Base-by-base conservation (phyloP, 2,797 vertebrate genomes). In the Siniperca undulata region DNA sequence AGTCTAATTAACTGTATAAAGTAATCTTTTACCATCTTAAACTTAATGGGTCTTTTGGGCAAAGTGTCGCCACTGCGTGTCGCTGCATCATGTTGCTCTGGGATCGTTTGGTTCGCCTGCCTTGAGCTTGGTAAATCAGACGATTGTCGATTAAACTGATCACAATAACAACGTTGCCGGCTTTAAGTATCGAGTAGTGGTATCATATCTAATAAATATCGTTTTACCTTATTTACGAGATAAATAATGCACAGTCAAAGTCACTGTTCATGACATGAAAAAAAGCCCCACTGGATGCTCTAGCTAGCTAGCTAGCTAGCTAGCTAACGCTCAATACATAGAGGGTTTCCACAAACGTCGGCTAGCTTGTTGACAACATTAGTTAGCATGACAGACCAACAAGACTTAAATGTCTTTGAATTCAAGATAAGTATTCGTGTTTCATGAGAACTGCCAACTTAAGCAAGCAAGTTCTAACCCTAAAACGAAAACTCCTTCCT, bases 61-160 rank as follows among this genome's bases (percentile, higher is more conserved):
- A 14, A 58, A 50, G 10, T 69, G 70, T 55, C 20, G 42, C 58
- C 67, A 13, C 19, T 69, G n/a, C 7, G 30, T 59, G 40, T 42
- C 4, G 55, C 55, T 52, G 59, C 40, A 80, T 77, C 70, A 1
- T 3, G 27, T 36, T 14, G 82, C 74, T 86, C 87, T 80, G 84
- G 44, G 84, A 78, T 91, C 80, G 73, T n/a, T 80, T 91, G 44
- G 22, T 83, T 70, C 1, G 2, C 80, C 89, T 89, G 78, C 19
- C 19, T 11, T 22, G 13, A 66, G 10, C 24, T 53, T 11, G 36
- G 10, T 17, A n/a, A 55, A 70, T n/a, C 10, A 1, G n/a, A 53
- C 53, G 75, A 90, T 70, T 78, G 48, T 66, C 78, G 80, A 90
- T 60, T 30, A 6, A 36, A 77, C 20, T 36, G 64, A 91, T 83